Conservation (phyloP, 2,113 vertebrate genomes). For the Pomatostomus ruficeps region DNA sequence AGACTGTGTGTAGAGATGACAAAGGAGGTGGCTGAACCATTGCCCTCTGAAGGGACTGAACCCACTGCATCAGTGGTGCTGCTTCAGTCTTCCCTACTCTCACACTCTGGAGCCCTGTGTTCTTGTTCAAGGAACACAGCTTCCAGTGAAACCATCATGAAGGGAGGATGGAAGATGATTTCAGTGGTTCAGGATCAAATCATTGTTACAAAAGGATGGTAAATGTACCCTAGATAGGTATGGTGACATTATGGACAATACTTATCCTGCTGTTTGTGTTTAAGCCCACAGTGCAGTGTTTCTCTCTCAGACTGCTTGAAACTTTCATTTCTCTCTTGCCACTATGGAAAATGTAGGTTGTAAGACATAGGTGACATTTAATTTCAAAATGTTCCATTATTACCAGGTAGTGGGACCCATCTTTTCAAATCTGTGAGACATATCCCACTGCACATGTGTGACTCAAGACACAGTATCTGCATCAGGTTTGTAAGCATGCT, state of each 20-base stretch:
- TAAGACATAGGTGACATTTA: not conserved
- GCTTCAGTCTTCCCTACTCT: not conserved
- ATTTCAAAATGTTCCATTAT: not conserved
- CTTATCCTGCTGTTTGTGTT: not conserved
- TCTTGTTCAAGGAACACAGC: fast-evolving
- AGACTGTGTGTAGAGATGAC: not conserved
- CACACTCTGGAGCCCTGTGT: not conserved
- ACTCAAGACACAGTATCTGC: not conserved
- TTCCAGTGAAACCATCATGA: not conserved
- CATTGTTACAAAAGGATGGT: not conserved
- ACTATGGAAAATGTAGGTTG: not conserved
- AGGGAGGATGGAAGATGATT: not conserved
- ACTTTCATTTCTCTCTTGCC: not conserved
- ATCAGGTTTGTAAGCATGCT: not conserved
- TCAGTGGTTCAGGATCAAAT: not conserved
- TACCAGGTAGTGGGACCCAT: not conserved
- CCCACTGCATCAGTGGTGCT: not conserved
- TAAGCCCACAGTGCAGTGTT: not conserved
- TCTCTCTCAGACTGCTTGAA: not conserved
- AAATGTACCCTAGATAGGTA: not conserved
- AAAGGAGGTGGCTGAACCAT: not conserved
- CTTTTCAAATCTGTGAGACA: not conserved
- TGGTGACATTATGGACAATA: not conserved
- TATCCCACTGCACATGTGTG: not conserved
- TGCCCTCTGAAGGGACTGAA: not conserved